phyloP scores from a whole-genome alignment of 2,888 invertebrate genomes.

The Acrobasis suavella region DNA sequence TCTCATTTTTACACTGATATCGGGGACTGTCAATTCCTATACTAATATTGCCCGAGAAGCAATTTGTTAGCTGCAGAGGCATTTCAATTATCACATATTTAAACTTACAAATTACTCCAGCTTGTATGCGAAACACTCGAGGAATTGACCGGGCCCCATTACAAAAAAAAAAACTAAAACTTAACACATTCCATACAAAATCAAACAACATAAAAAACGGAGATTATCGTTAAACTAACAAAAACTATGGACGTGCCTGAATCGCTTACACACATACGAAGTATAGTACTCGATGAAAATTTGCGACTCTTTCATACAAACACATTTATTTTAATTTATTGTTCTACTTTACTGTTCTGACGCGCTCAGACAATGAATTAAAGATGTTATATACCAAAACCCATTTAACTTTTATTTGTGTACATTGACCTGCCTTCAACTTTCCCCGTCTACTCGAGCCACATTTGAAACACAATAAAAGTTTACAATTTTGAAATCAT shows the following conservation, averaged over 20 bases:
- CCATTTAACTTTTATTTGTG: not conserved
- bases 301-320: slow-evolving; percentile 1
- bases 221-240: slow-evolving; percentile 47
- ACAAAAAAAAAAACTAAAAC: slow-evolving; percentile 66
- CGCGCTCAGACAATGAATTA: not conserved
- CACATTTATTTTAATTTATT: slow-evolving; percentile 6
- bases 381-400: not conserved
- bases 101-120: slow-evolving; percentile 42
- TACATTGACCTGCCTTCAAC: too few species aligned
- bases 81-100: slow-evolving; percentile 63
- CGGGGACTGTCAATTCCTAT: slow-evolving; percentile 74
- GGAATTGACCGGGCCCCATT: slow-evolving; percentile 76
- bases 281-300: slow-evolving; percentile 1
- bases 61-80: slow-evolving; percentile 61
- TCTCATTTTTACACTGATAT: slow-evolving; percentile 72
- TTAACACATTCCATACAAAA: slow-evolving; percentile 71
- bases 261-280: slow-evolving; percentile 31
- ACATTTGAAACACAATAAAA: too few species aligned
- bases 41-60: slow-evolving; percentile 59
- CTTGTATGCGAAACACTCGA: slow-evolving; percentile 40
- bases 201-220: slow-evolving; percentile 59
- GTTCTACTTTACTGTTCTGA: slow-evolving; percentile 6
- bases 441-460: too few species aligned
- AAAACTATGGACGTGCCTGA: slow-evolving; percentile 53
- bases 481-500: too few species aligned